Evolutionary conservation across 2,888 invertebrate species (phyloP).

Genomic region (Xanthia icteritia): DNA sequence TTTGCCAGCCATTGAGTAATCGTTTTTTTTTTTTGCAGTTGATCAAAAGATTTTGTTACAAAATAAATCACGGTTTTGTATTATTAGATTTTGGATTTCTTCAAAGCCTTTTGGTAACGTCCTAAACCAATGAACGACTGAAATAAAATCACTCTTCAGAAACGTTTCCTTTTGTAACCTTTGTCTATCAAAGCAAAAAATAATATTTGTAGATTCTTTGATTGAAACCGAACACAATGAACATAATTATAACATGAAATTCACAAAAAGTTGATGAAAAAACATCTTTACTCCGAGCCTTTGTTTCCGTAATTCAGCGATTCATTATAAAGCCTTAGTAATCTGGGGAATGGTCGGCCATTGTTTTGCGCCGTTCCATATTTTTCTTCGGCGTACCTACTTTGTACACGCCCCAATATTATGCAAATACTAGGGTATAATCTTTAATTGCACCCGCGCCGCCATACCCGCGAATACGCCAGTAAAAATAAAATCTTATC

Average conservation of each 20-base stretch:
- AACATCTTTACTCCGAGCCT: conserved; percentile 43
- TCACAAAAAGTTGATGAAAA: conserved; percentile 33
- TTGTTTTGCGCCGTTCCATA: conserved; percentile 67
- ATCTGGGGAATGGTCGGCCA: conserved; percentile 66
- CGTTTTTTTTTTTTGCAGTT: too few relatives aligned
- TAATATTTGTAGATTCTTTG: conserved; percentile 12
- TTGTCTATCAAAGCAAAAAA: conserved; percentile 18
- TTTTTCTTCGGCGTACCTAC: conserved; percentile 70
- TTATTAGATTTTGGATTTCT: conserved; percentile 12
- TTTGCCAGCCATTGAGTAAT: too few relatives aligned
- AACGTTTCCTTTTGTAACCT: conserved; percentile 28
- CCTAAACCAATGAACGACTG: conserved; percentile 11
- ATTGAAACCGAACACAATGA: conserved; percentile 38
- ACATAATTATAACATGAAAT: conserved; percentile 33
- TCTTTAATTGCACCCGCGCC: conserved; percentile 80
- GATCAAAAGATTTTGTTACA: too few relatives aligned
- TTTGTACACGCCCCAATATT: conserved; percentile 77
- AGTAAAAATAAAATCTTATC: conserved; percentile 73
- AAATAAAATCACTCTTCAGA: conserved; percentile 29
- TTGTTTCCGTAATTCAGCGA: conserved; percentile 61
- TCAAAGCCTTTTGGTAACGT: conserved; percentile 21
- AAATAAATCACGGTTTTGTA: conserved; percentile 6
- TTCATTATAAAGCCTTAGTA: conserved; percentile 68
- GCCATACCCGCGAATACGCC: conserved; percentile 67
- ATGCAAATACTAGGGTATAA: conserved; percentile 83